Conservation (phyloP, 1,140 invertebrate species). For the Druon quercuslanigerum region DNA sequence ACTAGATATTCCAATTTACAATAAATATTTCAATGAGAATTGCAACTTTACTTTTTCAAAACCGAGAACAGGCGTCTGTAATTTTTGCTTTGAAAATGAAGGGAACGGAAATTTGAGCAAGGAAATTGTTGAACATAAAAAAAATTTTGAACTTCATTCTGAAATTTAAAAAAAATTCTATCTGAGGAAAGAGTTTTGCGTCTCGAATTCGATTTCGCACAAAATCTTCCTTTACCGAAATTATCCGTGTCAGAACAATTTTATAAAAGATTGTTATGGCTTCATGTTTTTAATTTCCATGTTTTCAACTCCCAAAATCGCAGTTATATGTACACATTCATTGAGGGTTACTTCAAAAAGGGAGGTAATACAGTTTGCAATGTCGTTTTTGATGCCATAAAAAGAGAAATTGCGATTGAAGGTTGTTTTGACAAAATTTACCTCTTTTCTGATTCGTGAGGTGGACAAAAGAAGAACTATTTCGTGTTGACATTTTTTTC, state of each 20-base stretch:
- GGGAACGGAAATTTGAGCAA: background rate
- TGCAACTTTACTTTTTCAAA: conserved; percentile 40
- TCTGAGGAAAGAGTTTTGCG: conserved; percentile 31
- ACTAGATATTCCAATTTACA: conserved; percentile 38
- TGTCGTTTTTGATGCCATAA: conserved; percentile 5
- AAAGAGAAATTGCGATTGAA: background rate
- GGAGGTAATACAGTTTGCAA: conserved; percentile 14
- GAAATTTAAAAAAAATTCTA: background rate
- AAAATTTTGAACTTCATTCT: background rate
- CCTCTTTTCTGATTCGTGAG: conserved; percentile 1
- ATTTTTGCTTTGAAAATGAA: too few species aligned
- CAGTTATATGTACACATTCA: background rate
- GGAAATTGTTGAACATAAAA: background rate
- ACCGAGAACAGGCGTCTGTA: conserved; percentile 42
- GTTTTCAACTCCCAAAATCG: conserved; percentile 8
- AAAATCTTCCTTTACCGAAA: too few species aligned
- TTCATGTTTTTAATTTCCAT: conserved; percentile 16
- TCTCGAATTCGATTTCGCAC: conserved; percentile 46
- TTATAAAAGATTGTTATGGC: conserved; percentile 13
- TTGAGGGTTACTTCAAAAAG: background rate
- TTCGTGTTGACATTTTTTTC: background rate
- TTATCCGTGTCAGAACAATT: conserved; percentile 38
- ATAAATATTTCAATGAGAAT: conserved; percentile 41
- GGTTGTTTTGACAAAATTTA: background rate
- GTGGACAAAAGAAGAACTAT: background rate